A percentile compares a stretch with the other conserved stretches of the same genome.
Evolutionary conservation across 2,888 invertebrate genomes (phyloP).

Genomic region (Mythimna ferrago): DNA sequence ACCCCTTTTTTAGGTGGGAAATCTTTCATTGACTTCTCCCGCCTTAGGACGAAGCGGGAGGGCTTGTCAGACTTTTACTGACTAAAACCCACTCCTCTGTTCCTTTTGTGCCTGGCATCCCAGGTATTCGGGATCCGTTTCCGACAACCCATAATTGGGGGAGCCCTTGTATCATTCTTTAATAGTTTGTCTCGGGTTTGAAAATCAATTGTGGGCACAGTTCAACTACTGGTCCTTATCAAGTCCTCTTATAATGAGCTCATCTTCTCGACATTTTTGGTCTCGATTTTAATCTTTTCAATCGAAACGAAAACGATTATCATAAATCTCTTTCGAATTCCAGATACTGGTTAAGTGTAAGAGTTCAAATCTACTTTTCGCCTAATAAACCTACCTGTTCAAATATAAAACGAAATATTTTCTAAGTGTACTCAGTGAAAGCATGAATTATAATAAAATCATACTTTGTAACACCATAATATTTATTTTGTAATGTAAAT

Average conservation of each 20-base stretch:
- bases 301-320: background rate
- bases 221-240: background rate
- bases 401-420: too few species aligned
- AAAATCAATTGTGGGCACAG: background rate
- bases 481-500: too few species aligned
- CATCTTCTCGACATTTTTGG: background rate
- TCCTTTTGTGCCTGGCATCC: too few species aligned
- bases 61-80: too few species aligned
- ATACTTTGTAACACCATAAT: too few species aligned
- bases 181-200: background rate
- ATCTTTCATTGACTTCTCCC: too few species aligned
- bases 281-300: background rate
- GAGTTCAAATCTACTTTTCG: constrained; percentile 23
- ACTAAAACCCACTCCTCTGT: too few species aligned
- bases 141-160: background rate
- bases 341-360: background rate
- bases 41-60: too few species aligned
- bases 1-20: too few species aligned
- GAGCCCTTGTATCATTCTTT: background rate
- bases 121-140: too few species aligned
- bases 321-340: constrained; percentile 19
- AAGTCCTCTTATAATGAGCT: background rate
- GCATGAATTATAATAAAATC: too few species aligned
- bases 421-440: too few species aligned
- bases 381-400: background rate